Conservation (phyloP, 1,140 invertebrate genomes). For the Acromyrmex echinatior region DNA sequence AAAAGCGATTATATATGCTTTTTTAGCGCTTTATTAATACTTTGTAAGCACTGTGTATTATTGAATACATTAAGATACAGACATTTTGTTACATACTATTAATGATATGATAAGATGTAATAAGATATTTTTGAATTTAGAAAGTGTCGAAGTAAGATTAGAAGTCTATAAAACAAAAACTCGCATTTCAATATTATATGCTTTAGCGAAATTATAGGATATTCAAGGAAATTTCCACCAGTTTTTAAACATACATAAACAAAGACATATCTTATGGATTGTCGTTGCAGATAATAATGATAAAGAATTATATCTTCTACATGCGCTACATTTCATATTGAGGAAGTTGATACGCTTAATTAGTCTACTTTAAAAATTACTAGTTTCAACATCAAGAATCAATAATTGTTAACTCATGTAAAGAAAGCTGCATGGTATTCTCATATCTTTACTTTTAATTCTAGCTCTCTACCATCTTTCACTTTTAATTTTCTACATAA, state of each 20-base stretch:
- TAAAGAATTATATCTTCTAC: slow-evolving; percentile 38
- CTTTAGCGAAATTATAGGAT: slow-evolving; percentile 9
- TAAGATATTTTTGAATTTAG: not conserved
- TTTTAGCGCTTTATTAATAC: no score
- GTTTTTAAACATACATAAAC: not conserved
- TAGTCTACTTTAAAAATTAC: slow-evolving; percentile 12
- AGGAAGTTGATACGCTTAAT: slow-evolving; percentile 9
- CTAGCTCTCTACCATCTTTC: not conserved
- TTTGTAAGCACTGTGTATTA: not conserved
- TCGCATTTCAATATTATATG: not conserved
- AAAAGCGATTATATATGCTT: no score
- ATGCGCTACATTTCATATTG: not conserved
- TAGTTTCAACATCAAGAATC: not conserved
- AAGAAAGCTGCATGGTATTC: not conserved
- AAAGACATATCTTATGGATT: not conserved
- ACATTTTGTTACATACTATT: slow-evolving; percentile 11
- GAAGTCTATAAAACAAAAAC: not conserved
- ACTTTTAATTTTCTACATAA: not conserved
- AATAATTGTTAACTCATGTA: not conserved
- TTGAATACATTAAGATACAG: not conserved
- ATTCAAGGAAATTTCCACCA: slow-evolving; percentile 57
- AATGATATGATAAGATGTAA: not conserved
- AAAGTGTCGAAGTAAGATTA: slow-evolving; percentile 19
- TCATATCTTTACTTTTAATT: not conserved
- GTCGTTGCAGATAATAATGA: slow-evolving; percentile 30